Percentiles rank a stretch among this genome's conserved stretches.
phyloP scores from a whole-genome alignment of 2,113 vertebrate species.

The Leucosticte australis region DNA sequence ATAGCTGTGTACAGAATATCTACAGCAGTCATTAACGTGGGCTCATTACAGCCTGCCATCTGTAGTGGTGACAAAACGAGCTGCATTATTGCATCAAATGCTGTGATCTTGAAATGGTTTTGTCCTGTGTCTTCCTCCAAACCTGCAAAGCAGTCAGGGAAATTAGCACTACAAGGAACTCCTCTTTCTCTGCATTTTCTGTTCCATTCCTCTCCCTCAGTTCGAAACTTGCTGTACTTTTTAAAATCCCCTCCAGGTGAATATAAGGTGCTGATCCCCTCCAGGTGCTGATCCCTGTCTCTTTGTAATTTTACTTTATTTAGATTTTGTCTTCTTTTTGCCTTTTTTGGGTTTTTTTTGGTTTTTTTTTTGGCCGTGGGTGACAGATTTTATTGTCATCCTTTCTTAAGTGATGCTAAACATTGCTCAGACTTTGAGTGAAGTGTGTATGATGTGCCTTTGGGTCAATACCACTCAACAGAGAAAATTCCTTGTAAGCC shows the following conservation, averaged over 20 bases:
- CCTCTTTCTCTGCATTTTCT: not conserved
- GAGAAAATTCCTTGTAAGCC: constrained; percentile 59
- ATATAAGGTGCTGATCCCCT: not conserved
- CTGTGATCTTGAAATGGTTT: constrained; percentile 39
- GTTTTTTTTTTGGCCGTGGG: not conserved
- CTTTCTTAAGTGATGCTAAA: constrained; percentile 21
- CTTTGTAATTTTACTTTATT: not conserved
- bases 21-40: constrained; percentile 46
- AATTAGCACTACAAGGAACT: constrained; percentile 5
- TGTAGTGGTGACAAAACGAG: constrained; percentile 63
- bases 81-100: constrained; percentile 30
- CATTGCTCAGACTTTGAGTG: constrained; percentile 13
- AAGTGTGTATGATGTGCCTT: not conserved
- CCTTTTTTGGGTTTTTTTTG: fast-evolving
- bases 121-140: constrained; percentile 10
- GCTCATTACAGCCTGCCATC: constrained; percentile 60
- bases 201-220: not conserved
- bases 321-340: not conserved
- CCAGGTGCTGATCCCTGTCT: not conserved
- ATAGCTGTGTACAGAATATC: constrained; percentile 15
- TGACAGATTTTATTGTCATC: constrained; percentile 15
- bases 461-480: constrained; percentile 52
- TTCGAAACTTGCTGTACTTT: not conserved
- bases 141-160: not conserved
- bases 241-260: not conserved